These are phyloP conservation scores for Alcis repandata DNA, from an alignment of 2,888 invertebrate species.

Conservation along the genomic window DNA sequence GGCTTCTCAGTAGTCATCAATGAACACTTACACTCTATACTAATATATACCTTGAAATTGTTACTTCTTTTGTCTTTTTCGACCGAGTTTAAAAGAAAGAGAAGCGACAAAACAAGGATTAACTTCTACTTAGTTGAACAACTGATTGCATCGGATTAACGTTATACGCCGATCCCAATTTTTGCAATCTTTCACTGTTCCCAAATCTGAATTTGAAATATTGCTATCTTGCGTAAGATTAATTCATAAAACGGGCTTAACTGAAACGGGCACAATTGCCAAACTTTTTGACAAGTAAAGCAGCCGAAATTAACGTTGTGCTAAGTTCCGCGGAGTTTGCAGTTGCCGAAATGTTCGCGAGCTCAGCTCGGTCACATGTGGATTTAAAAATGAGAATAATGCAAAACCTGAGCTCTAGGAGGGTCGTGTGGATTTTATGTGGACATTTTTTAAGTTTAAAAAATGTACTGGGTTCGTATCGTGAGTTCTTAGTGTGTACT, in stretches of 20 bases:
- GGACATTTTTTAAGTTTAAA: no score
- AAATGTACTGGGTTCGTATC: no score
- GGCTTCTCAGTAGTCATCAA: no score
- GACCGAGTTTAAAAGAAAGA: no score
- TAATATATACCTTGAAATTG: no score
- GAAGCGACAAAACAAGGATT: no score
- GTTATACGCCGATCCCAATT: no score
- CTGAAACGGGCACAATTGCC: constrained; percentile 67
- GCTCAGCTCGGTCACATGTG: constrained; percentile 9
- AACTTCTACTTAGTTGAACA: no score
- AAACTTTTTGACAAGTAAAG: constrained; percentile 77
- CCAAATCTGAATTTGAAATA: constrained; percentile 57
- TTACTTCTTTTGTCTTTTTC: no score
- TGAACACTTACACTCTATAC: no score
- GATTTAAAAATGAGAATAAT: constrained; percentile 20
- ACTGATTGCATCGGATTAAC: no score
- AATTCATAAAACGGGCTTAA: constrained; percentile 67
- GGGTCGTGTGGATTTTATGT: background rate
- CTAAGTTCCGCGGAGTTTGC: constrained; percentile 51
- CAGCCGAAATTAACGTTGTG: constrained; percentile 66
- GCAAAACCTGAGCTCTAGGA: constrained; percentile 6
- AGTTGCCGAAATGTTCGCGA: constrained; percentile 32
- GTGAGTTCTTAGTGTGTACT: no score
- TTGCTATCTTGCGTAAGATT: constrained; percentile 61
- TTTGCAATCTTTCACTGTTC: constrained; percentile 51